Percentiles rank a stretch among this genome's conserved stretches.
Conservation (phyloP, 2,888 invertebrate species). For the Athrips mouffetella region DNA sequence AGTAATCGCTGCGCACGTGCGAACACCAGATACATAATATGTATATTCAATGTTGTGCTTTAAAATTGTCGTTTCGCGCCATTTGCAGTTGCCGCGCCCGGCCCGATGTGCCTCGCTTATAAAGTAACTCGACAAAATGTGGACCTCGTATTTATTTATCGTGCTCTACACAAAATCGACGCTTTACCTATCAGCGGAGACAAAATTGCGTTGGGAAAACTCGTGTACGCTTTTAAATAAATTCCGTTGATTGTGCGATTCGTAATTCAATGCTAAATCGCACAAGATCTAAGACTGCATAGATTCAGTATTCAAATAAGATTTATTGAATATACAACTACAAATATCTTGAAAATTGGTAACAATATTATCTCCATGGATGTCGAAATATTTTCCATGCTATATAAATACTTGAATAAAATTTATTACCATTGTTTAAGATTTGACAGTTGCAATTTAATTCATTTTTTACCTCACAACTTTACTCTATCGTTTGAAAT, state of each 20-base stretch:
- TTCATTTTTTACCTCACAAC: too few species aligned
- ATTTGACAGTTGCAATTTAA: too few species aligned
- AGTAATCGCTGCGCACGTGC: conserved; percentile 70
- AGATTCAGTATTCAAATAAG: conserved; percentile 36
- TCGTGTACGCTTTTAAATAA: conserved; percentile 9
- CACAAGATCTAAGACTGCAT: conserved; percentile 6
- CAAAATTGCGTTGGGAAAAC: conserved; percentile 34
- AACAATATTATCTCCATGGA: conserved; percentile 38
- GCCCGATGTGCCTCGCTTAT: conserved; percentile 64
- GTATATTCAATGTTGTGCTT: conserved; percentile 72
- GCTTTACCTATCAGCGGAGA: conserved; percentile 41
- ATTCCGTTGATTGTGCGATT: conserved; percentile 11
- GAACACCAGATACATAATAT: conserved; percentile 54
- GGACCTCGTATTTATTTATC: conserved; percentile 56
- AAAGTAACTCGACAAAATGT: conserved; percentile 64
- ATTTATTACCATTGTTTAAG: too few species aligned
- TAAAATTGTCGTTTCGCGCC: conserved; percentile 74
- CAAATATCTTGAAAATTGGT: conserved; percentile 42
- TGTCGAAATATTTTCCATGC: conserved; percentile 51
- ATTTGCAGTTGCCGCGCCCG: conserved; percentile 61
- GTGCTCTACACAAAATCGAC: conserved; percentile 44
- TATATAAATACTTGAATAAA: too few species aligned
- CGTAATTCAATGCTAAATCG: conserved; percentile 2
- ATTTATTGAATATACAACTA: conserved; percentile 50
- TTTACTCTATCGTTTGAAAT: too few species aligned